Evolutionary conservation across 2,113 vertebrate genomes (phyloP).

Genomic region (Panurus biarmicus): DNA sequence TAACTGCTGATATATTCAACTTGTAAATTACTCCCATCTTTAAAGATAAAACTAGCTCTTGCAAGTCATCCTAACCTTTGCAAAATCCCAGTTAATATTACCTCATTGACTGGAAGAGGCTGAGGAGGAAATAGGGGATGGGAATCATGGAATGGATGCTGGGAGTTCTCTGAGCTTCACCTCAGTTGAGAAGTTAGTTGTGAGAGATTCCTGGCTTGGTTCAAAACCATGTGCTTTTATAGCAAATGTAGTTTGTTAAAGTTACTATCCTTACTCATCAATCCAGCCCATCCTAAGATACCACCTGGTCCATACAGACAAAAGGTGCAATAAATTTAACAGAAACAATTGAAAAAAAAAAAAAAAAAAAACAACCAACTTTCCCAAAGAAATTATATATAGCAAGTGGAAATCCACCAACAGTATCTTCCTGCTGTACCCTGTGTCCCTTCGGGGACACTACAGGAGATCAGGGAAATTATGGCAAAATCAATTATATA

Average conservation of each 20-base stretch:
- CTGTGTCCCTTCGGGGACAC: not conserved
- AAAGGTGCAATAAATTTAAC: not conserved
- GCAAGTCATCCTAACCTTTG: not conserved
- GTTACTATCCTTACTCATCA: not conserved
- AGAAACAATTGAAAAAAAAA: not conserved
- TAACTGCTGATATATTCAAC: slow-evolving; percentile 4
- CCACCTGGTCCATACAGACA: not conserved
- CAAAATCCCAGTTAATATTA: not conserved
- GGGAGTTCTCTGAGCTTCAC: not conserved
- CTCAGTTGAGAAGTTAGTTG: not conserved
- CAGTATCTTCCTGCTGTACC: not conserved
- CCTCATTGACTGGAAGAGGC: not conserved
- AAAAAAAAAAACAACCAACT: not conserved
- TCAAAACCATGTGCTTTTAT: not conserved
- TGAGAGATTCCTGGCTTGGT: not conserved
- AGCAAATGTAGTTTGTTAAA: not conserved
- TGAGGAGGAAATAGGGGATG: not conserved
- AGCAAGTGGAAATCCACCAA: not conserved
- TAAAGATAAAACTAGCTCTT: not conserved
- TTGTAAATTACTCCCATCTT: not conserved
- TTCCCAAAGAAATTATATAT: not conserved
- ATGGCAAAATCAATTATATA: not conserved
- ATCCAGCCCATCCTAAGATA: not conserved
- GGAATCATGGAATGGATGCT: not conserved
- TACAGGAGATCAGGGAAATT: not conserved